phyloP scores from a whole-genome alignment of 2,113 vertebrate genomes.

The Meleagris gallopavo region DNA sequence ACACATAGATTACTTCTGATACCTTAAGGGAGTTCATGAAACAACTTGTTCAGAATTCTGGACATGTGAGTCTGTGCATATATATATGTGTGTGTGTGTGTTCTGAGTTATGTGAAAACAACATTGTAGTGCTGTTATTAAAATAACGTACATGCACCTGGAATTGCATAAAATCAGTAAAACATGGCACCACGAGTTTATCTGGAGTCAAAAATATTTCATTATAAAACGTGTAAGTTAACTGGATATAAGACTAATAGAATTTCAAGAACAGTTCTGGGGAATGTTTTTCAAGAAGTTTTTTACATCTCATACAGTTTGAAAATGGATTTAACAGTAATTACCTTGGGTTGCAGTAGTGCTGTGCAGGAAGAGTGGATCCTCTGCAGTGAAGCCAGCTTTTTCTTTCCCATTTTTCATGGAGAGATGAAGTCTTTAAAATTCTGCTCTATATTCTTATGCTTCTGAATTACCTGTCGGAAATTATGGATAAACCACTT shows the following conservation, averaged over 20 bases:
- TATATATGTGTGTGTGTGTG: neutral
- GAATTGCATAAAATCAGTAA: neutral
- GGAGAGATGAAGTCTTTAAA: neutral
- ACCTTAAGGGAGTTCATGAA: neutral
- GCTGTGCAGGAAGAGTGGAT: neutral
- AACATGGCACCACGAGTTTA: neutral
- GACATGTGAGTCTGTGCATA: neutral
- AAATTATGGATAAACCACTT: neutral
- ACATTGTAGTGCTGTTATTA: neutral
- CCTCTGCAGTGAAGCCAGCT: neutral
- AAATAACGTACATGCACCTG: neutral
- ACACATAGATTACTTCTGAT: neutral
- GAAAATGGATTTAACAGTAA: neutral
- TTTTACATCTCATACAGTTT: neutral
- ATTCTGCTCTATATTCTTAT: neutral
- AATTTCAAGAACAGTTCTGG: neutral
- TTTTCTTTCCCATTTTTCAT: neutral
- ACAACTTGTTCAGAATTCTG: neutral
- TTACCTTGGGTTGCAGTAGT: no score
- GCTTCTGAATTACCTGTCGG: neutral
- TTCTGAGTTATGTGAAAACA: neutral
- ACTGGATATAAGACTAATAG: neutral
- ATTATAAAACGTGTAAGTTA: neutral
- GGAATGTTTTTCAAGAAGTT: rapidly evolving
- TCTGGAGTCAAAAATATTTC: neutral